Evolutionary conservation across 1,140 invertebrate genomes (phyloP), one percentile per base, ranked within the genome.

Genomic region (Cecropterus lyciades): DNA sequence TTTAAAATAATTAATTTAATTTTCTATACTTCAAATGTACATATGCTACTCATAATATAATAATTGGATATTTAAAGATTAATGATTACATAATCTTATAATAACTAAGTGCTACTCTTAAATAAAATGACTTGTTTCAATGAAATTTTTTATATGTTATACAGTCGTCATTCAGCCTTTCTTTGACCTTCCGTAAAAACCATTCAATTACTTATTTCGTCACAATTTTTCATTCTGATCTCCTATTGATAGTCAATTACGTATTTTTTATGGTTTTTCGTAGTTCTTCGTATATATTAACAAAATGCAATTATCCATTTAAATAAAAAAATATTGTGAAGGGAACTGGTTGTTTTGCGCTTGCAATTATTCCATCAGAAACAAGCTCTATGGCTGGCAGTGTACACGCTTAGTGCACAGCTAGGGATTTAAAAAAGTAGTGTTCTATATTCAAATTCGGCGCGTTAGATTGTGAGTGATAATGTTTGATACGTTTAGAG

Each of bases 251-350:
- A 70, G 64, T 20, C 59, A 77, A 69, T 75, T 73, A 70, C 66
- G 70, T 65, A 37, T 63, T 73, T 73, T 75, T 71, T 65, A 43
- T 43, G 6, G 13, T 14, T 43, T 13, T 43, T 14, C 40, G 17
- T 11, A 24, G 33, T 62, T 46, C 67, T 59, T 72, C 69, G 33
- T 62, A 59, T 45, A 40, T 64, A 49, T 60, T 48, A 37, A 53
- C 59, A 75, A 73, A 43, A 72, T 69, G 70, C 66, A 49, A 56
- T 56, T 56, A 43, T 52, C 20, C 10, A 53, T 64, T 66, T 65
- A 56, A 55, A 63, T 67, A 69, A 77, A 81, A n/a, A 84, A 79
- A 70, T 48, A 68, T 59, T 77, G 80, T 85, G 83, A 89, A 89
- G 70, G 85, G 80, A 79, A 75, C 59, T 53, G 30, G 56, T 69